Base-by-base conservation (phyloP, 2,888 invertebrate genomes). In the Latheticus oryzae region DNA sequence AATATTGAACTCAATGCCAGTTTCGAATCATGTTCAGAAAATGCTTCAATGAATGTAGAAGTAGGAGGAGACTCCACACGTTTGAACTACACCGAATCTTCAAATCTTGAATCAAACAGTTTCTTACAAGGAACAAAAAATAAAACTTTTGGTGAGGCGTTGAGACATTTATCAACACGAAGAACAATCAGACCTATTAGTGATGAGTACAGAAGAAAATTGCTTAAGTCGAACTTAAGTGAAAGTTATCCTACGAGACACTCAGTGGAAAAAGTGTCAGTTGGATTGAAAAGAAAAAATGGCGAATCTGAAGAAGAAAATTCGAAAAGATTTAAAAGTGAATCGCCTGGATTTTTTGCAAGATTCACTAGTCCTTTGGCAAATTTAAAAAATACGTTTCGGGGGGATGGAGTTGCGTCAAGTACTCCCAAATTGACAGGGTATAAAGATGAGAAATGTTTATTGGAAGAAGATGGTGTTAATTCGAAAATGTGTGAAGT, bases 341-440 rank as follows among this genome's bases (percentile, higher is more conserved):
- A 74, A 2, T 55, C 65, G 1, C 54, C 70, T 0, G 66, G 70
- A 5, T 65, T 75, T 11, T 62, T 69, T 5, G 70, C 71, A 1
- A 71, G 72, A 24, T 66, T 77, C 9, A 63, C 73, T 7, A 76
- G 71, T 42, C 76, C 77, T 2, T 60, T 77, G 35, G 60, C 58
- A 3, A 68, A 58, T 53, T 58, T 78, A 3, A 71, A 63, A 38
- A 69, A 63, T 28, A 65, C 65, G 30, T 73, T 75, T 23, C 58
- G 60, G 2, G 56, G 64, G 5, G 67, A 70, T 19, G n/a, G n/a
- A n/a, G 30, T 62, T 3, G 56, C 63, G 2, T 68, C 72, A 0
- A 75, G 74, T 57, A 76, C 75, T 0, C 77, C 77, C 3, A 76
- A 74, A 63, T 53, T 77, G 19, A 72, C 74, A 0, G 69, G 69